Evolutionary conservation across 2,888 invertebrate genomes (phyloP).

Genomic region (Escarpia spicata): DNA sequence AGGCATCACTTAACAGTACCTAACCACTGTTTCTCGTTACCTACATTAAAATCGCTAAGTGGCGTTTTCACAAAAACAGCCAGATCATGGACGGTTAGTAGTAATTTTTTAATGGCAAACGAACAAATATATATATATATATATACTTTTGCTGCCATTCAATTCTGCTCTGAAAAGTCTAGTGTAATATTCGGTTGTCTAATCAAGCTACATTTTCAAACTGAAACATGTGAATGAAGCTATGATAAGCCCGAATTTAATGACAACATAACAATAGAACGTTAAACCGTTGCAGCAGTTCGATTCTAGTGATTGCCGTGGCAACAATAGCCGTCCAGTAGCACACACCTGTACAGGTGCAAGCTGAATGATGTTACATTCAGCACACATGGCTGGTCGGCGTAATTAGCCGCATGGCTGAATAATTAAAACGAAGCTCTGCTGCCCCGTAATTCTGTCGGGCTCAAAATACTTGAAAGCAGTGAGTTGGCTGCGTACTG

Average conservation of each 20-base stretch:
- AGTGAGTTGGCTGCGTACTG: not conserved
- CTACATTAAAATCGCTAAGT: not conserved
- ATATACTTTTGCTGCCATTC: not conserved
- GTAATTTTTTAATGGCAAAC: not conserved
- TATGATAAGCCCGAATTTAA: not conserved
- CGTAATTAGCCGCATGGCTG: constrained; percentile 13
- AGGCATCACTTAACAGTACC: not conserved
- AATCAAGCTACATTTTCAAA: not conserved
- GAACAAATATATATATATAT: not conserved
- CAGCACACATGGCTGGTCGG: not conserved
- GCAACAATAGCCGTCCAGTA: not conserved
- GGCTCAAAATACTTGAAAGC: constrained; percentile 11
- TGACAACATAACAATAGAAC: not conserved
- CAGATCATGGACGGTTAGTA: not conserved
- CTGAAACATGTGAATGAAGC: not conserved
- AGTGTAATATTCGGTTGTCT: not conserved
- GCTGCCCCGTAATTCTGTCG: not conserved
- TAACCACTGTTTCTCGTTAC: not conserved
- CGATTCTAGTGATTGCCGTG: not conserved
- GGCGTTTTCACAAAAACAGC: not conserved
- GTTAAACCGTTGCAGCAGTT: not conserved
- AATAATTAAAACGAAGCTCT: constrained; percentile 16
- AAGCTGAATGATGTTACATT: not conserved
- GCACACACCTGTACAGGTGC: not conserved
- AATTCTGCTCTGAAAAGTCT: not conserved